Evolutionary conservation across 2,888 invertebrate genomes (phyloP).

Genomic region (Allygus modestus): DNA sequence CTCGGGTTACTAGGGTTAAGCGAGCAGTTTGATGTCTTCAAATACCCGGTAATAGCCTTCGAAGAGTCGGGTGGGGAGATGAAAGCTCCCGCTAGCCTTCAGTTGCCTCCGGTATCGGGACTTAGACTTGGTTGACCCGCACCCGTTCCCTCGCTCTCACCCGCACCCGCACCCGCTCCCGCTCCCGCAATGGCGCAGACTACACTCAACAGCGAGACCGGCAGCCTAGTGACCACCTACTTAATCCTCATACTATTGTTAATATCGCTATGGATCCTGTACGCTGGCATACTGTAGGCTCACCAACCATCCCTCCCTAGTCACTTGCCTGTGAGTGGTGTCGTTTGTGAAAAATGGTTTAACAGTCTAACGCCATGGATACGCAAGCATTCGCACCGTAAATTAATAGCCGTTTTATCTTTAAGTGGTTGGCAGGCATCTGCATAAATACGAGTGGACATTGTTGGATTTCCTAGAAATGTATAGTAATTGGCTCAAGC

Average conservation of each 20-base stretch:
- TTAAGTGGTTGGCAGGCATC: no score
- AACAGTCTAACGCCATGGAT: no score
- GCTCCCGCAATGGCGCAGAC: conserved; percentile 51
- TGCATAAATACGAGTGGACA: no score
- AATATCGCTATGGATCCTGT: conserved; percentile 82
- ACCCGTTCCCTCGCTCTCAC: no score
- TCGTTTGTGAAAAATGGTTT: no score
- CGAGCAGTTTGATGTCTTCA: background rate
- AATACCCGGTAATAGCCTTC: background rate
- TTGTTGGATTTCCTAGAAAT: no score
- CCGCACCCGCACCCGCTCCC: background rate
- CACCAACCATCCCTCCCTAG: background rate
- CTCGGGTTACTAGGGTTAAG: no score
- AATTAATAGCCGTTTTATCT: no score
- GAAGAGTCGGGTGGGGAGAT: background rate
- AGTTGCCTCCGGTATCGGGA: background rate
- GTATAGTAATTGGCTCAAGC: no score
- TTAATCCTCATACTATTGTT: conserved; percentile 82
- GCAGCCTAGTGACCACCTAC: conserved; percentile 84
- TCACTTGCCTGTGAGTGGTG: background rate
- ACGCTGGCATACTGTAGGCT: conserved; percentile 78
- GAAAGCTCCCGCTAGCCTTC: background rate
- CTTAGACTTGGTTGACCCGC: no score
- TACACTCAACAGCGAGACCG: conserved; percentile 77
- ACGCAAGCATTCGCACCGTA: no score